A percentile compares a stretch with the other conserved stretches of the same genome.
Evolutionary conservation across 2,113 vertebrate species (phyloP).

Genomic region (Ondatra zibethicus): DNA sequence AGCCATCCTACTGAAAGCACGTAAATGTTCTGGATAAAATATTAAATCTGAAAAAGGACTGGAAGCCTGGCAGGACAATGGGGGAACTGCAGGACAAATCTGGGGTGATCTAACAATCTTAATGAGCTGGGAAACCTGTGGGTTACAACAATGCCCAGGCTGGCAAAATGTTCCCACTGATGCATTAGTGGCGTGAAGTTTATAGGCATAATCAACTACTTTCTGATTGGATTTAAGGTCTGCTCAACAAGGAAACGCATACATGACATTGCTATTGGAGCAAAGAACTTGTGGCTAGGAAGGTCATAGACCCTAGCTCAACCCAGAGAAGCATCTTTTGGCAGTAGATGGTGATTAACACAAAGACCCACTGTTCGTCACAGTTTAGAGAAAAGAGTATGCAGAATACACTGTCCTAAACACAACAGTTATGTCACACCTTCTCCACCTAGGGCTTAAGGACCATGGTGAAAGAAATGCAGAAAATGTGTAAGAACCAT

Average conservation of each 20-base stretch:
- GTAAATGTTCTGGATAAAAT: slow-evolving; percentile 66
- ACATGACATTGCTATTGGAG: background rate
- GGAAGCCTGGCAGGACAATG: slow-evolving; percentile 39
- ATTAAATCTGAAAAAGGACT: slow-evolving; percentile 57
- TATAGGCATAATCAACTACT: background rate
- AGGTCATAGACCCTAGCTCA: background rate
- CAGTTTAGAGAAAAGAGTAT: background rate
- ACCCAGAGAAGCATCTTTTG: background rate
- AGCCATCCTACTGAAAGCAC: slow-evolving; percentile 59
- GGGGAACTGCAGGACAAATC: slow-evolving; percentile 17
- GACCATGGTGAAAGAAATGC: background rate
- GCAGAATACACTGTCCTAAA: background rate
- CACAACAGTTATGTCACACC: background rate
- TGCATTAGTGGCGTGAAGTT: background rate
- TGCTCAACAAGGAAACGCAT: background rate
- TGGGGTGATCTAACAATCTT: background rate
- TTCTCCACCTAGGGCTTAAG: no score
- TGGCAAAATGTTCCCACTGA: background rate
- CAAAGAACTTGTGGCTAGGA: no score
- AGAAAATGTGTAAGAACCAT: background rate
- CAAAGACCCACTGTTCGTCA: background rate
- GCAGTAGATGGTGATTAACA: background rate
- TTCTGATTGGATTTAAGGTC: background rate
- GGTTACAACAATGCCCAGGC: background rate
- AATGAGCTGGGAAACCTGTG: background rate